Base-by-base conservation (phyloP, 2,888 invertebrate genomes). In the Drosophila flavopinicola region DNA sequence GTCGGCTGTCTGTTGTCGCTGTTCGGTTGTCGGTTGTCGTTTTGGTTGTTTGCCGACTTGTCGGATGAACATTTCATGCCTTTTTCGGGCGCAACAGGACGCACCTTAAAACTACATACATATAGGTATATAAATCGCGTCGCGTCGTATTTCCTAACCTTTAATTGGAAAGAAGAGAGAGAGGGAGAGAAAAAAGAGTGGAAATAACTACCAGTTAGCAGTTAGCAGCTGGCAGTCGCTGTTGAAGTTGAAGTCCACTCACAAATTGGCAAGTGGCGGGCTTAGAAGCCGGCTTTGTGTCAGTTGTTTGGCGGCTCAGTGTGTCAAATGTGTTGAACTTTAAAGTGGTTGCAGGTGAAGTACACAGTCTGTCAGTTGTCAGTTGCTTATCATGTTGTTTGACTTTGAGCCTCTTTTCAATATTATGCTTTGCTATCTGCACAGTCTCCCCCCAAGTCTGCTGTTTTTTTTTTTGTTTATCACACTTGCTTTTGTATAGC, bases 291-390 rank as follows among this genome's bases (percentile, higher is more conserved):
- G 75, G 75, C 79, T 85, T 80, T 83, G 61, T 79, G 75, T 83
- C 83, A 75, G 53, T 67, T 33, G 27, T 27, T 53, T 32, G 51
- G 41, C 41, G 58, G 53, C 59, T 48, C 66, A 72, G 65, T 73
- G 76, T 80, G 84, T 78, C 78, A 79, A 85, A 83, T 66, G 72
- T 75, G 79, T 70, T 80, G 86, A 86, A 84, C 85, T 76, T 79
- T 79, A 74, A 79, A 80, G 80, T 80, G 77, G 72, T 66, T 72
- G 35, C 64, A 75, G 76, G 54, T 68, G 54, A 60, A 66, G 63
- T 63, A 75, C 73, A 47, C 60, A 53, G 32, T 58, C 57, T 41
- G 61, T 42, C 59, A 39, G 57, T 53, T 30, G 38, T 44, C 63
- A 82, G 75, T 70, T 67, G 75, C 70, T 85, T 87, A 85, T 83